Conservation (phyloP, 2,113 vertebrate species). For the Nannobrachium achirus region DNA sequence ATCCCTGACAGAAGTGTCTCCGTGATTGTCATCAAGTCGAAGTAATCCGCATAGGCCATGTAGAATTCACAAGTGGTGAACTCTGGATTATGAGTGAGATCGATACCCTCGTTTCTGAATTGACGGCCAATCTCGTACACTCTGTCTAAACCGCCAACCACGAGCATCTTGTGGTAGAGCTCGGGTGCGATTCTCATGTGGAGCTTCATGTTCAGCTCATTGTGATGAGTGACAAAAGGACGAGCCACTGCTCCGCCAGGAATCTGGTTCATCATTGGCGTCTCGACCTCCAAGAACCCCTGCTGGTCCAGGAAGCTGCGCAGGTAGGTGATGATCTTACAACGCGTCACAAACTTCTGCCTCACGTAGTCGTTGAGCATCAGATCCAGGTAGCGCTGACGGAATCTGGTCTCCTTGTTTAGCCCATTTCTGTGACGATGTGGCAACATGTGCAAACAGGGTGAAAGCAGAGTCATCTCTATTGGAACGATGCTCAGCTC, state of each 20-base stretch:
- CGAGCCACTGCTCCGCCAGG: too few species aligned
- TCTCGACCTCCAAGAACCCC: too few species aligned
- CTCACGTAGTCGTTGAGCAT: slow-evolving; percentile 96
- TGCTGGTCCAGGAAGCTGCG: too few species aligned
- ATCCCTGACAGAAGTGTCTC: slow-evolving; percentile 96
- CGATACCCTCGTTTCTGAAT: slow-evolving; percentile 98
- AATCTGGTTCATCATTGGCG: too few species aligned
- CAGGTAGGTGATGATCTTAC: slow-evolving; percentile 97
- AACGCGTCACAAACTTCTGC: slow-evolving; percentile 91
- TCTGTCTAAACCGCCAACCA: slow-evolving; percentile 95
- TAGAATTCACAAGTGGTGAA: slow-evolving; percentile 99
- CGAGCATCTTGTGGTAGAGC: too few species aligned
- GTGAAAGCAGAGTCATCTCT: slow-evolving; percentile 92
- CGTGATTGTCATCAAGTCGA: slow-evolving; percentile 96
- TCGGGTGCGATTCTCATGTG: too few species aligned
- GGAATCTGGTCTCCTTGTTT: slow-evolving; percentile 97
- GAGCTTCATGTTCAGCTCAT: too few species aligned
- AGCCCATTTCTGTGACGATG: slow-evolving; percentile 98
- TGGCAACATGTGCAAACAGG: slow-evolving; percentile 97
- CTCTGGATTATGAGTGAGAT: too few species aligned
- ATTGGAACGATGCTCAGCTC: slow-evolving; percentile 94
- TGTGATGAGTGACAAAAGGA: too few species aligned
- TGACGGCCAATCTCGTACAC: slow-evolving; percentile 97
- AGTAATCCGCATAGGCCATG: slow-evolving; percentile 98
- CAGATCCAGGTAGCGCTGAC: slow-evolving; percentile 96